Evolutionary conservation across 2,888 invertebrate species (phyloP), one percentile per base, ranked within the genome.

Genomic region (Aphodius granarius): DNA sequence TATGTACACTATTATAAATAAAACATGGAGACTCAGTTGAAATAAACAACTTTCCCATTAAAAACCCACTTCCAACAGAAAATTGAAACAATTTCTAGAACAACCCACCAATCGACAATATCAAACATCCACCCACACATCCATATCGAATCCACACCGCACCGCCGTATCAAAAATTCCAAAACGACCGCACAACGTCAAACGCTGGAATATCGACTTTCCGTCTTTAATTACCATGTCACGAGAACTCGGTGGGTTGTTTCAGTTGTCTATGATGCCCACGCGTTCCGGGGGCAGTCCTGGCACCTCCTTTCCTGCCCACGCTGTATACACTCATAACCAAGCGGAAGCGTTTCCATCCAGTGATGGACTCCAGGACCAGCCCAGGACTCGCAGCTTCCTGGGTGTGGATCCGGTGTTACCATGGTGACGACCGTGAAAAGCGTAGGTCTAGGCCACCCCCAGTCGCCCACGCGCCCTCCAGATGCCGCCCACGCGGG

Each of bases 391-490:
- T n/a, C 43, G 43, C 9, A 43, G 43, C 43, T 43, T 43, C 43
- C 74, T 79, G 78, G 79, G 79, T 74, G 78, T 77, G 78, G 74
- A 79, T 74, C 76, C 43, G 70, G 74, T 72, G 76, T 80, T 76
- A 71, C 79, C 79, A 81, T 79, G 79, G 78, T 71, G 78, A 80
- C 81, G 79, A 78, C 78, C 78, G 80, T 80, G 80, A 80, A 79
- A 81, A 79, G 77, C 78, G 78, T 80, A 78, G 79, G 80, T 80
- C 81, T 81, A 80, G 81, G 81, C 80, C 82, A 79, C 78, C 80
- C 80, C 79, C 78, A 76, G 75, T 74, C 79, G 78, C 80, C 79
- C 78, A 78, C 79, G 79, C 79, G 77, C 74, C 78, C 77, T 72
- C 78, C 74, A 75, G 75, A 77, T 66, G 71, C 81, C 65, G 73